Evolutionary conservation across 1,140 invertebrate species (phyloP).

Genomic region (Drosophila elegans): DNA sequence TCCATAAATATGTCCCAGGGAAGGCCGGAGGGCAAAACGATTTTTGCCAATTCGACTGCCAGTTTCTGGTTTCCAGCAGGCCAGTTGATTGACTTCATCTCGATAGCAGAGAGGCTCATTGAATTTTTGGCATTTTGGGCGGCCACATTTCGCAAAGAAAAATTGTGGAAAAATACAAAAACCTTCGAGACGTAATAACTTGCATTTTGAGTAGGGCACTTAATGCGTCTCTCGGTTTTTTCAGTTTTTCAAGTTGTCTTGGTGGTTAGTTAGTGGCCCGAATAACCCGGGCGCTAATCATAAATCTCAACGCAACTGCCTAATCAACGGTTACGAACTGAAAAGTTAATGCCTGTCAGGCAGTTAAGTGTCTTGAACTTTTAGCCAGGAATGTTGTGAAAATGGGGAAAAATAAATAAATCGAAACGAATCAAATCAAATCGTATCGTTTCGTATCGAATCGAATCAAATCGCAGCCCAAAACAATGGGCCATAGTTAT

Average conservation of each 20-base stretch:
- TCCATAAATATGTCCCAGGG: conserved; percentile 41
- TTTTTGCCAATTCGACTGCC: conserved; percentile 10
- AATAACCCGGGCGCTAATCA: conserved; percentile 66
- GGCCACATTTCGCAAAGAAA: conserved; percentile 54
- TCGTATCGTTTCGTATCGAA: conserved; percentile 26
- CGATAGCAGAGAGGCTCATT: conserved; percentile 70
- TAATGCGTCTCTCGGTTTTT: conserved; percentile 51
- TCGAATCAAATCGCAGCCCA: conserved; percentile 27
- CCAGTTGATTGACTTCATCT: conserved; percentile 59
- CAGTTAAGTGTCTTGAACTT: conserved; percentile 80
- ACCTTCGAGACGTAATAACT: conserved; percentile 79
- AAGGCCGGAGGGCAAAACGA: conserved; percentile 17
- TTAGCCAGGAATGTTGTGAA: conserved; percentile 75
- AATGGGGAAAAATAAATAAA: conserved; percentile 74
- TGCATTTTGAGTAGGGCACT: conserved; percentile 80
- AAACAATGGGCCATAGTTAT: conserved; percentile 33
- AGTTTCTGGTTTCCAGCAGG: conserved; percentile 13
- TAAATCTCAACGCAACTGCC: conserved; percentile 77
- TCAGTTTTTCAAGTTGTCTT: background rate
- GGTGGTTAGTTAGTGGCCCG: background rate
- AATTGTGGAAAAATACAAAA: conserved; percentile 21
- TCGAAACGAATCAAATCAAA: conserved; percentile 44
- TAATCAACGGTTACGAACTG: conserved; percentile 67
- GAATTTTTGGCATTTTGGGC: conserved; percentile 80
- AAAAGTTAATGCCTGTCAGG: conserved; percentile 78